A percentile compares a stretch with the other conserved stretches of the same genome.
Evolutionary conservation across 2,797 vertebrate species (phyloP).

Genomic region (Margarornis squamiger): DNA sequence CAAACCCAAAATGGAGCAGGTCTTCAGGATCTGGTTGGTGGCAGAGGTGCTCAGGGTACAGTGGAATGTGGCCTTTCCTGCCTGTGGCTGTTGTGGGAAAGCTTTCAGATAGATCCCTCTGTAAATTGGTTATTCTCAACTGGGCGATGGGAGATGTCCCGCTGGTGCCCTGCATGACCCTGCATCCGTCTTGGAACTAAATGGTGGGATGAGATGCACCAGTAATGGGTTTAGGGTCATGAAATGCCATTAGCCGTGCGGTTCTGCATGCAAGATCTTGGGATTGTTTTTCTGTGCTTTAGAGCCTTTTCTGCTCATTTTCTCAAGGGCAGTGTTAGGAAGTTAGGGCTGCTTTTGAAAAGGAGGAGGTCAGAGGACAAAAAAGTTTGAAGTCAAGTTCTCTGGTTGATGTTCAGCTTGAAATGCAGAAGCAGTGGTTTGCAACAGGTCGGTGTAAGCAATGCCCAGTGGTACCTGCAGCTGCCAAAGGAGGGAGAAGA

Average conservation of each 20-base stretch:
- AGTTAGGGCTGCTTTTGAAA: background rate
- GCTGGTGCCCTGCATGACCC: background rate
- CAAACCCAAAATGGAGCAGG: background rate
- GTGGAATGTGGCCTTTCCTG: accelerated
- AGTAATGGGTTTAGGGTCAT: background rate
- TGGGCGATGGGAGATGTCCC: accelerated
- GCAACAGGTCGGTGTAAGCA: background rate
- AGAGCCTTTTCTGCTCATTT: background rate
- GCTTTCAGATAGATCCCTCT: background rate
- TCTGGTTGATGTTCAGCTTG: background rate
- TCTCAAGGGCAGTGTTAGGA: background rate
- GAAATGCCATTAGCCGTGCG: accelerated
- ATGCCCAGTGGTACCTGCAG: background rate
- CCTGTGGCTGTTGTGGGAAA: accelerated
- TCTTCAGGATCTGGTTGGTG: background rate
- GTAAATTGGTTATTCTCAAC: background rate
- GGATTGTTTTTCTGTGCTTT: background rate
- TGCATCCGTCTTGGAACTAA: background rate
- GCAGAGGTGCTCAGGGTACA: background rate
- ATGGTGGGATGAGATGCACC: background rate
- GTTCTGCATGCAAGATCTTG: background rate
- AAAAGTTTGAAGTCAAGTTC: background rate
- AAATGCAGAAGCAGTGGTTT: background rate
- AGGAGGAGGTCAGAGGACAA: background rate
- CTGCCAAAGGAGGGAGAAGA: background rate